Evolutionary conservation across 2,797 vertebrate species (phyloP), one percentile per base, ranked within the genome.

Genomic region (Yasuhikotakia modesta): DNA sequence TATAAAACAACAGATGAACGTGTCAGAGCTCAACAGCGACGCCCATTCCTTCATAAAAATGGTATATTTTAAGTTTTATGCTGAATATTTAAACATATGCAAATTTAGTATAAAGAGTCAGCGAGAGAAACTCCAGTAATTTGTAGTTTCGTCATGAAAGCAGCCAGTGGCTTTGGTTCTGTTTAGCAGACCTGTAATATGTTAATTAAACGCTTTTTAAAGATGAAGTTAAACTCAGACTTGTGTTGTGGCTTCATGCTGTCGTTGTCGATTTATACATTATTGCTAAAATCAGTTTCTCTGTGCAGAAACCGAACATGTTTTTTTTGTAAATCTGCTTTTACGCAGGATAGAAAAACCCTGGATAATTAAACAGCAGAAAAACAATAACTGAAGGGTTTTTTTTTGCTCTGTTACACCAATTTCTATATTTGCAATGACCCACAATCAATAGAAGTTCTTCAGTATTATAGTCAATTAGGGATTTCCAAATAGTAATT

Each of bases 401-500:
- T 80, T 72, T 27, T 4, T 60, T 68, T 67, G 68, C 76, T 79
- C 43, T 19, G 21, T 75, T 77, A 73, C 85, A 77, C 86, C 78
- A 82, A 83, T 81, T 90, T 89, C 87, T 88, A 85, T 85, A 87
- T 90, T 90, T 90, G 87, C 86, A 79, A 85, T 80, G 75, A 90
- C 84, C 84, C 89, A 81, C 66, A 70, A 71, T 87, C 78, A 81
- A 87, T 84, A 86, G 87, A 89, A 87, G 87, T 87, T 81, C 73
- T 68, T n/a, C 84, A 89, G 87, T 87, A 91, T 89, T 89, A 88
- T 82, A 91, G 91, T 88, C 78, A 71, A 89, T 88, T 87, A 75
- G 39, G 83, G 87, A 90, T 91, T 91, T 88, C 85, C 86, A 91
- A 90, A 87, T 85, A 88, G 80, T 84, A 88, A 88, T 88, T 90